A percentile compares a stretch with the other conserved stretches of the same genome.
phyloP scores from a whole-genome alignment of 2,113 vertebrate species.

The Atractosteus spatula region DNA sequence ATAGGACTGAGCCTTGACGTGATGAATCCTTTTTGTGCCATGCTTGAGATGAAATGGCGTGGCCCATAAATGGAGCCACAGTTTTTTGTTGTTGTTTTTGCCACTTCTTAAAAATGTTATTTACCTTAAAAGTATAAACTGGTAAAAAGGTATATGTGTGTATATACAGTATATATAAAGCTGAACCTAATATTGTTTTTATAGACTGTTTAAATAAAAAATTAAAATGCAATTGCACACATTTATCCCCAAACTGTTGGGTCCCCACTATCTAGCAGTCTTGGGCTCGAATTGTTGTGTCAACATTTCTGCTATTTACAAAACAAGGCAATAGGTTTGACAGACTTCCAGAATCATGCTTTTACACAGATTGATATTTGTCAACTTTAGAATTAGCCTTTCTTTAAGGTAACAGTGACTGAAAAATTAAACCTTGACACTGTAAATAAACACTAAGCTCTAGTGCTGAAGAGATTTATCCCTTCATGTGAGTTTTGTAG shows the following conservation, averaged over 20 bases:
- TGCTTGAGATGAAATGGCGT: conserved; percentile 25
- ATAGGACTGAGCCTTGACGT: conserved; percentile 35
- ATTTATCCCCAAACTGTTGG: conserved; percentile 19
- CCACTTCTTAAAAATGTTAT: conserved; percentile 27
- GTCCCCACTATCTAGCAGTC: conserved; percentile 10
- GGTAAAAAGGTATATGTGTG: conserved; percentile 29
- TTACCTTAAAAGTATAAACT: conserved; percentile 22
- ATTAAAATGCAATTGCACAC: conserved; percentile 38
- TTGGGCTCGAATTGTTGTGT: conserved; percentile 20
- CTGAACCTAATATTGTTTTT: conserved; percentile 30
- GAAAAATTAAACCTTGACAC: conserved; percentile 34
- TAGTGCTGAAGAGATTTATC: background rate
- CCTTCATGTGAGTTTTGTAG: background rate
- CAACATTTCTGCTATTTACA: background rate
- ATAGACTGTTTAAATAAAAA: conserved; percentile 23
- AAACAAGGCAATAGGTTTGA: too few relatives aligned
- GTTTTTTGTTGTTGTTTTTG: conserved; percentile 8
- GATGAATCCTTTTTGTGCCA: conserved; percentile 29
- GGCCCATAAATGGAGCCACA: conserved; percentile 12
- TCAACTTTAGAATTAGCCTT: conserved; percentile 23
- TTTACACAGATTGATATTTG: conserved; percentile 29
- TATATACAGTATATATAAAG: conserved; percentile 24
- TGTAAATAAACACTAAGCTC: conserved; percentile 47
- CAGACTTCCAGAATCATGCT: background rate
- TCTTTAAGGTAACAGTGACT: conserved; percentile 27